phyloP scores from a whole-genome alignment of 2,113 vertebrate genomes.

The pig (Sus scrofa) region DNA sequence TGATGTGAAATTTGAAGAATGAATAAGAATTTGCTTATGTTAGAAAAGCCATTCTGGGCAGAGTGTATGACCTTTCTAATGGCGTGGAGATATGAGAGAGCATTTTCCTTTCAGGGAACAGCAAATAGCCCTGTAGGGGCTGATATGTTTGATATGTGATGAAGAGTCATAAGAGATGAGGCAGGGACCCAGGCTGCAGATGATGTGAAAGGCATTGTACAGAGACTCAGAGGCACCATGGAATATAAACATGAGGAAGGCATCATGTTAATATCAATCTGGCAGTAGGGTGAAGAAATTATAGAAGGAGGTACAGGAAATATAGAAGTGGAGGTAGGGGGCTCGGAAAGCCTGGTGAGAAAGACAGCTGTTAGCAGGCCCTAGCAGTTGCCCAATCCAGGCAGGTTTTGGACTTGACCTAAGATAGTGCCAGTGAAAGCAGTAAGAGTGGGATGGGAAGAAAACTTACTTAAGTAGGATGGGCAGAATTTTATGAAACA shows the following conservation, averaged over 20 bases:
- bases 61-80: background rate
- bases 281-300: background rate
- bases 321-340: background rate
- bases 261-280: background rate
- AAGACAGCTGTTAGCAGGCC: background rate
- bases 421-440: background rate
- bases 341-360: background rate
- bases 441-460: background rate
- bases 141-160: background rate
- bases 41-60: background rate
- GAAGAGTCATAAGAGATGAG: background rate
- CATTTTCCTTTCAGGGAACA: background rate
- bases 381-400: background rate
- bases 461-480: background rate
- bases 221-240: background rate
- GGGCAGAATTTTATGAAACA: constrained; percentile 1
- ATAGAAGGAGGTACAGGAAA: background rate
- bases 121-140: background rate
- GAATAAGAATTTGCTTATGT: background rate
- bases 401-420: background rate
- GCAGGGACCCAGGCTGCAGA: background rate
- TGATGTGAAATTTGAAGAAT: background rate
- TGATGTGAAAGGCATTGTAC: background rate
- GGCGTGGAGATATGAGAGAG: background rate
- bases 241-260: background rate